phyloP scores from a whole-genome alignment of 2,888 invertebrate species.

The Tipula vernalis region DNA sequence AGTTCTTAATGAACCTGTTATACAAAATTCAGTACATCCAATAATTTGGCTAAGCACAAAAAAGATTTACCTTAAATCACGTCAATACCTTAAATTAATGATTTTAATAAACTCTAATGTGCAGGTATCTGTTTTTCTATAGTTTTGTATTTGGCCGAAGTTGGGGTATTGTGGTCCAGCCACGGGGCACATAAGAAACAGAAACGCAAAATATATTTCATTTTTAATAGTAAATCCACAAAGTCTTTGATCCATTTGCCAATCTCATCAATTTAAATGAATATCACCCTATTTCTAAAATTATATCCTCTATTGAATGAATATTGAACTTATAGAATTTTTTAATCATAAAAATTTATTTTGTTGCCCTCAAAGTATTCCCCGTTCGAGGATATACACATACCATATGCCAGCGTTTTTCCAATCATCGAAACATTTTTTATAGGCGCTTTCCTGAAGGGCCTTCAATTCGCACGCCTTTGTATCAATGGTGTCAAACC shows the following conservation, averaged over 20 bases:
- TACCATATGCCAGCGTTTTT: no score
- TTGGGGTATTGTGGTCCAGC: neutral
- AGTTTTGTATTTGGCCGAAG: neutral
- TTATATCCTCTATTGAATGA: neutral
- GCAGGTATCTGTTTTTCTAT: neutral
- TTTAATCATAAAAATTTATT: no score
- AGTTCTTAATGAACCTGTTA: neutral
- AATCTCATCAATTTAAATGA: neutral
- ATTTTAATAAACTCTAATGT: neutral
- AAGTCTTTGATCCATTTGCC: neutral
- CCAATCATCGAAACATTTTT: no score
- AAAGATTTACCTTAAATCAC: neutral
- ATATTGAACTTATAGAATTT: no score
- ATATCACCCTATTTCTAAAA: neutral
- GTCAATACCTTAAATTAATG: neutral
- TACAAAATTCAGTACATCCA: neutral
- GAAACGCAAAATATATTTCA: neutral
- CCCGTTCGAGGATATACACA: no score
- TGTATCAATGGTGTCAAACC: no score
- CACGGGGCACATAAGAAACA: neutral
- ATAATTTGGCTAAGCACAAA: neutral
- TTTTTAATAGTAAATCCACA: neutral
- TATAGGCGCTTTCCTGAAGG: no score
- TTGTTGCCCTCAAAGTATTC: no score
- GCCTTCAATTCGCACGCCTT: no score